Evolutionary conservation across 2,888 invertebrate species (phyloP), one percentile per base, ranked within the genome.

Genomic region (Diadromus collaris): DNA sequence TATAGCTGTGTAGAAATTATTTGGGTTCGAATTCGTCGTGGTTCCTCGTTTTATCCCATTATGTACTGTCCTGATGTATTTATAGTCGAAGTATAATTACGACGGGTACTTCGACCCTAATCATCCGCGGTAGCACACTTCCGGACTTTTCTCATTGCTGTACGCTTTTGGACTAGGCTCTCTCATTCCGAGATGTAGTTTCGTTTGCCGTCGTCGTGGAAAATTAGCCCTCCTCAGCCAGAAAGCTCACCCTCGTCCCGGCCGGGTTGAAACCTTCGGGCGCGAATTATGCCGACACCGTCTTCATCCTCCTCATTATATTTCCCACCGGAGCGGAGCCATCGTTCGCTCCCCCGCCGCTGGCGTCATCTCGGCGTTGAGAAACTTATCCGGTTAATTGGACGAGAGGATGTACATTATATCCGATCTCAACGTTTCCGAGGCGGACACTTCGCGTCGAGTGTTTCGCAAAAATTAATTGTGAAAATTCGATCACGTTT

Each of bases 261-360:
- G 51, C 13, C 13, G 51, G 51, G 21, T 51, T 83, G 77, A 84
- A 83, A 85, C 82, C 77, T 79, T 73, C 77, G 73, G 81, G 81
- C 79, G 82, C 83, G 83, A 86, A 86, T 86, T 86, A 86, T 82
- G 83, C 83, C 81, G 80, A 67, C 81, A 81, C 82, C 81, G 84
- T 83, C 85, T 83, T 85, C 85, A 83, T 84, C 82, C 83, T 83
- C 78, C 85, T 86, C 86, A 86, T 86, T 85, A 85, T 84, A 76
- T 77, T 81, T 81, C 63, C 78, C 69, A 61, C 38, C 61, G 48
- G 64, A 38, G 19, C 6, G 7, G 19, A 48, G 19, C 72, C 48
- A 48, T 10, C 6, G 9, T 46, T 34, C 73, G 58, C 61, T 72
- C 71, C 69, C 58, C 24, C 51, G 51, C 71, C 69, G 58, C 24